phyloP scores from a whole-genome alignment of 2,797 vertebrate genomes.

The Leptodactylus fallax region DNA sequence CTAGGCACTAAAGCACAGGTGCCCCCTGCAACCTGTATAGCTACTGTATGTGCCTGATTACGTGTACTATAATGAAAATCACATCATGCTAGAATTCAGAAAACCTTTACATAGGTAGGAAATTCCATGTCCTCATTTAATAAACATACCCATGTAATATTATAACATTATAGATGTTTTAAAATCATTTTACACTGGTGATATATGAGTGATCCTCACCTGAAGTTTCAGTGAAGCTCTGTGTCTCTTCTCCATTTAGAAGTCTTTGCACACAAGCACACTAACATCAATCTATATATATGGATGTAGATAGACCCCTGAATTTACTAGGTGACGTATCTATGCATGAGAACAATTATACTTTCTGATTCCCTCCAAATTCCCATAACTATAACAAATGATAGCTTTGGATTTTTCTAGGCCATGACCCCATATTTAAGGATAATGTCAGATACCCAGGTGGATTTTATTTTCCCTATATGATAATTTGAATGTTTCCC shows the following conservation, averaged over 20 bases:
- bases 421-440: background rate
- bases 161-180: background rate
- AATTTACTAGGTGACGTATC: background rate
- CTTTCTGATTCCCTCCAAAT: background rate
- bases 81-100: background rate
- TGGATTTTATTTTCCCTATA: background rate
- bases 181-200: background rate
- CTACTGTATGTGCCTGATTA: no score
- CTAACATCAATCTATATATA: background rate
- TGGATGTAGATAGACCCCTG: background rate
- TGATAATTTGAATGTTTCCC: background rate
- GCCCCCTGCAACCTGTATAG: no score
- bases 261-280: background rate
- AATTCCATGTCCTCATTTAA: background rate
- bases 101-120: background rate
- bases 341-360: background rate
- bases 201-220: background rate
- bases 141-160: background rate
- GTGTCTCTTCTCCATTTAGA: conserved; percentile 21
- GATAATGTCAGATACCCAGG: background rate
- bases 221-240: background rate
- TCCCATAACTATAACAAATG: background rate
- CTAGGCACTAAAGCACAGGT: no score
- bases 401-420: background rate
- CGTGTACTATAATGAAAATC: background rate